Conservation (phyloP, 2,113 vertebrate species). For the Mustelus asterias region DNA sequence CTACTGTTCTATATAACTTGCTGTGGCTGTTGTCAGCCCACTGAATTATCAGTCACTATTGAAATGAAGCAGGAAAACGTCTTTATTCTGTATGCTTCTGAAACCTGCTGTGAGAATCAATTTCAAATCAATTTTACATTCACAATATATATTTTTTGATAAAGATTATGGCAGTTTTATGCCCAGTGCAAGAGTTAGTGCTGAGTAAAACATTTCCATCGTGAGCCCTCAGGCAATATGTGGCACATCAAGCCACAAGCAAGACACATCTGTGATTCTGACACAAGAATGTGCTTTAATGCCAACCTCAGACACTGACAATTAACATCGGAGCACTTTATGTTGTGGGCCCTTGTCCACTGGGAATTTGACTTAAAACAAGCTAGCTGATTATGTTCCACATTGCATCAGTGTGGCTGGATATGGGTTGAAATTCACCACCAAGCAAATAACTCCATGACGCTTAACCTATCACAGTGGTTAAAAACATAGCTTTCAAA, state of each 20-base stretch:
- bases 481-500: not conserved
- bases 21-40: not conserved
- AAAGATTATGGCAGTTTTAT: not conserved
- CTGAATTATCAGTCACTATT: not conserved
- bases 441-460: not conserved
- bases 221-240: not conserved
- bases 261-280: not conserved
- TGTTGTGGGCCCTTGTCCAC: not conserved
- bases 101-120: not conserved
- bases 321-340: not conserved
- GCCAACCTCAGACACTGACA: not conserved
- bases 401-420: not conserved
- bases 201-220: not conserved
- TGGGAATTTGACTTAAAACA: not conserved
- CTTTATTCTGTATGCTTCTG: not conserved
- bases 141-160: not conserved
- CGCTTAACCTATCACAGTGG: not conserved
- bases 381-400: not conserved
- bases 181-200: not conserved
- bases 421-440: not conserved
- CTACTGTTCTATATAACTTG: not conserved
- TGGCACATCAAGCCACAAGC: not conserved
- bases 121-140: not conserved
- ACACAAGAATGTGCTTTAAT: not conserved
- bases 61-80: not conserved